phyloP scores from a whole-genome alignment of 1,140 invertebrate species.

The Tetramorium alpestre region DNA sequence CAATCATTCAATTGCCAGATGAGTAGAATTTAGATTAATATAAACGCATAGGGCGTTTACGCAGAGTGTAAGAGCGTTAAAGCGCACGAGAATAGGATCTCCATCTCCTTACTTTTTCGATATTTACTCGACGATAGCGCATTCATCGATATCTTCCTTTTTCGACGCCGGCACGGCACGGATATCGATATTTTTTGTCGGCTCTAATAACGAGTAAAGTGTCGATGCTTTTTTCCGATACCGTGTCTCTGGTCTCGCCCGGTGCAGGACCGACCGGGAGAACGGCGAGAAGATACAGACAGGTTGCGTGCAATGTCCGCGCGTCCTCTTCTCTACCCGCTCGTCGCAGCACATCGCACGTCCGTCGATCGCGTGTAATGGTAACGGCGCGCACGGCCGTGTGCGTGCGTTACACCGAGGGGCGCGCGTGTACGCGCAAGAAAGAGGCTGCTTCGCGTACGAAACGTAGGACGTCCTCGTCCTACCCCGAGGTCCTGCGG shows the following conservation, averaged over 20 bases:
- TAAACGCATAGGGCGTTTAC: neutral
- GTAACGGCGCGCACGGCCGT: slow-evolving; percentile 27
- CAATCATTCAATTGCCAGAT: neutral
- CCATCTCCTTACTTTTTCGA: neutral
- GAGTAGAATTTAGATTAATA: neutral
- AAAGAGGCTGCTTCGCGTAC: slow-evolving; percentile 40
- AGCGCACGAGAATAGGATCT: neutral
- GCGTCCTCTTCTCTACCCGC: slow-evolving; percentile 44
- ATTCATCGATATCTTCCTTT: slow-evolving; percentile 39
- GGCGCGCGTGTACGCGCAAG: neutral
- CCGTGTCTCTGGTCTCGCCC: slow-evolving; percentile 31
- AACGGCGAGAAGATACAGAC: slow-evolving; percentile 61
- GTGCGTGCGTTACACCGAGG: neutral
- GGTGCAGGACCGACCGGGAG: slow-evolving; percentile 22
- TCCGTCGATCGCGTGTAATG: slow-evolving; percentile 48
- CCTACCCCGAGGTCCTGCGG: slow-evolving; percentile 41
- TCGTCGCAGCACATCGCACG: slow-evolving; percentile 25
- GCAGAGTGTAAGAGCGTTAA: neutral
- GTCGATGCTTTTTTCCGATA: slow-evolving; percentile 53
- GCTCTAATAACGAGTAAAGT: slow-evolving; percentile 56
- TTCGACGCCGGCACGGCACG: slow-evolving; percentile 6
- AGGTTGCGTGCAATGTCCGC: slow-evolving; percentile 39
- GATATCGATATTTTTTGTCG: slow-evolving; percentile 57
- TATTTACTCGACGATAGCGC: slow-evolving; percentile 2
- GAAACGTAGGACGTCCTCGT: slow-evolving; percentile 56